These are phyloP conservation scores for Urocitellus parryii DNA, from an alignment of 2,113 vertebrate genomes.

Conservation along the genomic window DNA sequence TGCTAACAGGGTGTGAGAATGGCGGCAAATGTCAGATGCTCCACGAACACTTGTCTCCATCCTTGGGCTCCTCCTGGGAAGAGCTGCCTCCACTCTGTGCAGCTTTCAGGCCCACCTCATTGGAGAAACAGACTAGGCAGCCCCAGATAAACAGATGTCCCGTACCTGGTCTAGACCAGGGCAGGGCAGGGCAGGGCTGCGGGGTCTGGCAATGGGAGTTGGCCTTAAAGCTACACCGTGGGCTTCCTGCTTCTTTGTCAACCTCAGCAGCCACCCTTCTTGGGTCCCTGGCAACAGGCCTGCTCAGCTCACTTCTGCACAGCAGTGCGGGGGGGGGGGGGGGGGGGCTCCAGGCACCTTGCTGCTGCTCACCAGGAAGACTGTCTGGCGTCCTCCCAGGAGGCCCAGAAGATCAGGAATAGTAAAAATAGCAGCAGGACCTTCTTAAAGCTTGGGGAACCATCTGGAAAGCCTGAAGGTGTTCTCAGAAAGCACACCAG, in stretches of 20 bases:
- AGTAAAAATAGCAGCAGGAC: neutral
- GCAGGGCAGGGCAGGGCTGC: neutral
- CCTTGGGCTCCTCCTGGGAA: neutral
- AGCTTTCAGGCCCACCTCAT: too few relatives aligned
- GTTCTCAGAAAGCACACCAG: neutral
- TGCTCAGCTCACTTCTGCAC: too few relatives aligned
- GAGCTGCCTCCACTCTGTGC: fast-evolving
- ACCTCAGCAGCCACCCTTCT: too few relatives aligned
- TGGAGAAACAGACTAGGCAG: neutral
- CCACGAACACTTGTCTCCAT: fast-evolving
- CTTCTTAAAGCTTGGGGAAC: neutral
- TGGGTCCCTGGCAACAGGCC: fast-evolving
- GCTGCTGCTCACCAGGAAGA: fast-evolving
- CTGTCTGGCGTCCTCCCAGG: neutral
- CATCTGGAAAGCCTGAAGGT: neutral
- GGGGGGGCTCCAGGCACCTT: too few relatives aligned
- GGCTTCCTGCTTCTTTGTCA: neutral
- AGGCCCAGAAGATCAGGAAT: neutral
- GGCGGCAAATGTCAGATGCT: neutral
- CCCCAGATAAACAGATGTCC: fast-evolving
- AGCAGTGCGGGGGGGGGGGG: neutral
- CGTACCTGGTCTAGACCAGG: too few relatives aligned
- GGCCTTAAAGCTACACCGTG: fast-evolving
- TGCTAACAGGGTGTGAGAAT: too few relatives aligned
- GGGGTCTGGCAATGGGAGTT: too few relatives aligned